Conservation (phyloP, 2,888 invertebrate genomes). For the Arge pagana region DNA sequence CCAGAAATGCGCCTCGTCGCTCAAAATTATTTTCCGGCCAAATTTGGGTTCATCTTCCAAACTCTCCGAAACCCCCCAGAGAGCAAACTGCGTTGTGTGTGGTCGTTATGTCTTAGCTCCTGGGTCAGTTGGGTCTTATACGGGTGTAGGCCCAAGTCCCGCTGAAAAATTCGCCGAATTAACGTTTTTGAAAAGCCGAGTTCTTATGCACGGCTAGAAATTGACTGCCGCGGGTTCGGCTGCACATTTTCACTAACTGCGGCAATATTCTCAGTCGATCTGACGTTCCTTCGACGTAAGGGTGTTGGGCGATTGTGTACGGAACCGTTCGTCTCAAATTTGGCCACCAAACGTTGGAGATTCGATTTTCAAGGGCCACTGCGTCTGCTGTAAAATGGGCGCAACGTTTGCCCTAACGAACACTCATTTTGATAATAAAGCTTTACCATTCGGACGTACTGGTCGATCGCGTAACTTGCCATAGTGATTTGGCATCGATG, state of each 20-base stretch:
- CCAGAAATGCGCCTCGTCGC: neutral
- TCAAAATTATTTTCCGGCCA: constrained; percentile 29
- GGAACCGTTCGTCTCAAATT: neutral
- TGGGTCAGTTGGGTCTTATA: constrained; percentile 32
- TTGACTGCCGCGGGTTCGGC: constrained; percentile 24
- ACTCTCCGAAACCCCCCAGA: constrained; percentile 29
- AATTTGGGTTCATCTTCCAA: constrained; percentile 31
- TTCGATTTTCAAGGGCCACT: constrained; percentile 28
- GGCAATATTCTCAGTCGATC: constrained; percentile 17
- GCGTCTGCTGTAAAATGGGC: constrained; percentile 30
- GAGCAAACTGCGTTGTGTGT: constrained; percentile 31
- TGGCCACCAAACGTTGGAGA: constrained; percentile 29
- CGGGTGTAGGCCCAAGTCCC: constrained; percentile 33
- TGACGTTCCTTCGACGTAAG: constrained; percentile 3
- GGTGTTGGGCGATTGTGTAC: neutral
- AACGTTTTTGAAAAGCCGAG: constrained; percentile 21
- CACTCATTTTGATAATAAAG: constrained; percentile 32
- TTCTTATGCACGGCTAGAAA: constrained; percentile 23
- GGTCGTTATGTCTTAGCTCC: constrained; percentile 30
- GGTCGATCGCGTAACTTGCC: too few species aligned
- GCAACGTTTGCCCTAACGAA: constrained; percentile 29
- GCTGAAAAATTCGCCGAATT: constrained; percentile 33
- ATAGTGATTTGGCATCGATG: too few species aligned
- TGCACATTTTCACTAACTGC: too few species aligned
- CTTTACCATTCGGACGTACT: too few species aligned